Evolutionary conservation across 1,140 invertebrate genomes (phyloP).

Genomic region (Prorops nasuta): DNA sequence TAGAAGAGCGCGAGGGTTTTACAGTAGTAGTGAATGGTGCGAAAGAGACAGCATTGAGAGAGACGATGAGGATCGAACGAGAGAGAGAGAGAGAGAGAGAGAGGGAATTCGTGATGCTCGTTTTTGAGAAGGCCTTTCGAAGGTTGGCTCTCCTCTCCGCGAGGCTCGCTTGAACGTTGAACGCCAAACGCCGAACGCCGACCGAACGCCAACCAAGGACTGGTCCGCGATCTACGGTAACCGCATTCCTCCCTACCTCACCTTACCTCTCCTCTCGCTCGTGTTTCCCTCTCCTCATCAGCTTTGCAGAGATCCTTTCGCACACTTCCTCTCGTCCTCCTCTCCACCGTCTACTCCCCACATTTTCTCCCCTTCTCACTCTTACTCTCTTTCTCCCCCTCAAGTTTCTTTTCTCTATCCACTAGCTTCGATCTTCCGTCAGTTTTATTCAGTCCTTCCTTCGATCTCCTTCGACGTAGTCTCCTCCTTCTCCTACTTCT

Average conservation of each 20-base stretch:
- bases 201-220: too few species aligned
- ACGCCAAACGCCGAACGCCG: too few species aligned
- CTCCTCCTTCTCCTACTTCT: constrained; percentile 5
- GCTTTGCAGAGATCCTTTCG: constrained; percentile 8
- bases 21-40: too few species aligned
- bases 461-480: constrained; percentile 1
- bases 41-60: too few species aligned
- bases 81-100: too few species aligned
- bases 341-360: not conserved
- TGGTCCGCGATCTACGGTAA: constrained; percentile 47
- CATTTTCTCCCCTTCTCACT: not conserved
- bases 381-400: not conserved
- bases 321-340: constrained; percentile 8
- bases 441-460: constrained; percentile 21
- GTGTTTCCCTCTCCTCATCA: constrained; percentile 16
- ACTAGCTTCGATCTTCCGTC: constrained; percentile 6
- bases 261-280: constrained; percentile 16
- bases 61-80: too few species aligned
- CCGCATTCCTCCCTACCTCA: constrained; percentile 38
- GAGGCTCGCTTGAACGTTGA: too few species aligned
- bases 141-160: too few species aligned
- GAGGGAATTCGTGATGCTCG: too few species aligned
- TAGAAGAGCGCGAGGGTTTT: too few species aligned
- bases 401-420: constrained; percentile 13
- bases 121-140: too few species aligned